Evolutionary conservation across 1,140 invertebrate genomes (phyloP), one percentile per base, ranked within the genome.

Genomic region (Babylonia areolata): DNA sequence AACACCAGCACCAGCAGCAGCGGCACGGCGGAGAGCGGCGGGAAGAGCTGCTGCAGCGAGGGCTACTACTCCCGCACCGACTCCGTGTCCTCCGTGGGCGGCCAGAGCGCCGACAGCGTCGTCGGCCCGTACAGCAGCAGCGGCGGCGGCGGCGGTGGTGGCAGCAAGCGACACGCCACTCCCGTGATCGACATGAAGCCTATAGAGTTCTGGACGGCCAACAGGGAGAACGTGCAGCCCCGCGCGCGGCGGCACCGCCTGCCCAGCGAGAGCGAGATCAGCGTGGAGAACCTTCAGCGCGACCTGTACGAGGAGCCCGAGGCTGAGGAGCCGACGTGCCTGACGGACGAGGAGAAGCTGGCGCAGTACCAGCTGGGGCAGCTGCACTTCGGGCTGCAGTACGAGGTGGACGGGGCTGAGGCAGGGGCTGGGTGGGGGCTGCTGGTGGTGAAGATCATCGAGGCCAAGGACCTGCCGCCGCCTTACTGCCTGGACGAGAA

Each of bases 151-250:
- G 87, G 88, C 2, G 89, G 90, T 0, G 94, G 84, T 15, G 90
- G 92, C 46, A 91, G 88, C 84, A 88, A 89, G 46, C 88, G 91
- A 58, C 89, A 90, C 23, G 89, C 90, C 0, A 94, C 94, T 20
- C 94, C 94, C 0, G 88, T 94, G n/a, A 94, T 95, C 82, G 94
- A 94, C 86, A 94, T 94, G 92, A 94, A 93, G 73, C 94, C 94
- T 28, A 95, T 95, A 40, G 94, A 95, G 86, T 95, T 95, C 89
- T 95, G 94, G 94, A 91, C 94, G 12, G 94, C 94, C n/a, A 93
- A 92, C 86, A 89, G 90, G 81, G 94, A 95, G 87, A 92, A 88
- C 39, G 92, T 95, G 23, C 93, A 94, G 87, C 94, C 94, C 87
- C 39, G 92, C 94, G 17, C 93, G 94, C 86, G 93, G 93, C 89